Evolutionary conservation across 2,113 vertebrate species (phyloP).

Genomic region (Pitta sordida): DNA sequence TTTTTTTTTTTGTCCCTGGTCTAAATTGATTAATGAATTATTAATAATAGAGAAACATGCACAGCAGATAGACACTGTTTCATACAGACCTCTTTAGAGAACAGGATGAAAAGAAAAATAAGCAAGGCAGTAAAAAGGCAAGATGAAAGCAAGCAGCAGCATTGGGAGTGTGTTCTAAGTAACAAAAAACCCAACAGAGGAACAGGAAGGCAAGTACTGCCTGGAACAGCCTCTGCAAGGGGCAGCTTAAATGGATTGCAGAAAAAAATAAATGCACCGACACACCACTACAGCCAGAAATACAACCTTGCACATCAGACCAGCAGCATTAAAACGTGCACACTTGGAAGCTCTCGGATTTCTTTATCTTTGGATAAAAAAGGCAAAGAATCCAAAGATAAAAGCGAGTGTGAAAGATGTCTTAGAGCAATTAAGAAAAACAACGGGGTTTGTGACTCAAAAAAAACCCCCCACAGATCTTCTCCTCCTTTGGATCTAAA

Average conservation of each 20-base stretch:
- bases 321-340: background rate
- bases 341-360: background rate
- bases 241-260: background rate
- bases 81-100: slow-evolving; percentile 6
- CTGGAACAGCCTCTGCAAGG: background rate
- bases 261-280: background rate
- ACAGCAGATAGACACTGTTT: background rate
- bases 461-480: background rate
- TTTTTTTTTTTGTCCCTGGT: background rate
- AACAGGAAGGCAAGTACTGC: background rate
- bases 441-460: background rate
- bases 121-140: slow-evolving; percentile 6
- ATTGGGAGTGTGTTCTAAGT: background rate
- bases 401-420: background rate
- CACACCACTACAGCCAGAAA: background rate
- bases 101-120: background rate
- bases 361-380: background rate
- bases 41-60: background rate
- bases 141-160: slow-evolving; percentile 13
- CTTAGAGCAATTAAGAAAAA: background rate
- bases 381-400: background rate
- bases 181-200: background rate
- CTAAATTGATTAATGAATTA: slow-evolving; percentile 51
- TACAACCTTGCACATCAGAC: background rate
- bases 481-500: background rate